Percentiles rank a stretch among this genome's conserved stretches.
Conservation (phyloP, 30 jellyfish, hydroid and myxozoan genomes). For the Hydra vulgaris region DNA sequence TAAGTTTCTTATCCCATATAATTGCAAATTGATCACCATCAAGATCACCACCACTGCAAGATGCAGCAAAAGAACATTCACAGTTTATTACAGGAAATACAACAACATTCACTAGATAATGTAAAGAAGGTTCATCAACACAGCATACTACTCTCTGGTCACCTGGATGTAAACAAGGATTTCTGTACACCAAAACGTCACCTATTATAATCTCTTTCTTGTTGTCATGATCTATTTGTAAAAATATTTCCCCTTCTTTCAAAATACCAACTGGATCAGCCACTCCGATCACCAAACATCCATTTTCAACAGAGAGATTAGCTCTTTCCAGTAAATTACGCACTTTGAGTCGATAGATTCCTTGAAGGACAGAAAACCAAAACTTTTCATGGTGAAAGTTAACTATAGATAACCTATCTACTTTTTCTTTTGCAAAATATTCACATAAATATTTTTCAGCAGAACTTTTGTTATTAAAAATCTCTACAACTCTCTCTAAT, state of each 20-base stretch:
- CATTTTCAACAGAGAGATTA: slow-evolving; percentile 44
- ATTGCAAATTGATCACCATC: slow-evolving; percentile 79
- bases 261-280: slow-evolving; percentile 59
- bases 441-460: slow-evolving; percentile 36
- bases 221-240: slow-evolving; percentile 23
- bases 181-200: slow-evolving; percentile 41
- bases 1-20: slow-evolving; percentile 61
- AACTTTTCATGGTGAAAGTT: slow-evolving; percentile 43
- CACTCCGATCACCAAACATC: slow-evolving; percentile 59
- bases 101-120: slow-evolving; percentile 41
- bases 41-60: slow-evolving; percentile 83
- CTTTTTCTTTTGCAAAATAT: slow-evolving; percentile 25
- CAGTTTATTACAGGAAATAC: slow-evolving; percentile 39
- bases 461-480: slow-evolving; percentile 28
- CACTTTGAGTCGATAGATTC: slow-evolving; percentile 40
- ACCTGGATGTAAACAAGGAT: slow-evolving; percentile 86
- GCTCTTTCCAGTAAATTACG: slow-evolving; percentile 32
- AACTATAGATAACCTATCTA: slow-evolving; percentile 28
- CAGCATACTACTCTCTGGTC: slow-evolving; percentile 62
- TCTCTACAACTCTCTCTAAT: slow-evolving; percentile 36
- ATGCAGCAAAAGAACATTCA: slow-evolving; percentile 37
- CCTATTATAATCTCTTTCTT: slow-evolving; percentile 22
- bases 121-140: slow-evolving; percentile 21
- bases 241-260: slow-evolving; percentile 46
- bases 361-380: slow-evolving; percentile 63